Percentiles rank a stretch among this genome's conserved stretches.
phyloP scores from a whole-genome alignment of 2,888 invertebrate species.

The Alloplasta piceator region DNA sequence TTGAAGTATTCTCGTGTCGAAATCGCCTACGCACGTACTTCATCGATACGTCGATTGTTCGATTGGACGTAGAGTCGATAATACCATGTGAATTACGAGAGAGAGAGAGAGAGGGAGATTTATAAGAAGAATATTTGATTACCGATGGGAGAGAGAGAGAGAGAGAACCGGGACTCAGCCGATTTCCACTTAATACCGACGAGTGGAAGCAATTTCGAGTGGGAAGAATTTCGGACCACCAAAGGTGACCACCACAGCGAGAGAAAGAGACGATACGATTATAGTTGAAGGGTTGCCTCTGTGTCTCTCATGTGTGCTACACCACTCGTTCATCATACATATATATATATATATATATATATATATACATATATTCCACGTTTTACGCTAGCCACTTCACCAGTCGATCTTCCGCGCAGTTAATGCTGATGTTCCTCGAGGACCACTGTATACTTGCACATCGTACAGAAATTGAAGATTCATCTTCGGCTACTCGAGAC shows the following conservation, averaged over 20 bases:
- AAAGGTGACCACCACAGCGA: constrained; percentile 75
- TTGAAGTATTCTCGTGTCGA: background rate
- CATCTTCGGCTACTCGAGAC: constrained; percentile 78
- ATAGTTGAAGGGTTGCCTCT: constrained; percentile 60
- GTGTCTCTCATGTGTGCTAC: constrained; percentile 52
- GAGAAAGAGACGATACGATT: constrained; percentile 55
- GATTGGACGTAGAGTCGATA: constrained; percentile 26
- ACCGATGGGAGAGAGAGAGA: constrained; percentile 71
- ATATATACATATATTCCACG: constrained; percentile 27
- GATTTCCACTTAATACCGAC: constrained; percentile 78
- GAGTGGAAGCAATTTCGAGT: constrained; percentile 80
- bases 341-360: background rate
- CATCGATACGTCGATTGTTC: constrained; percentile 58
- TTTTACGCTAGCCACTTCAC: constrained; percentile 74
- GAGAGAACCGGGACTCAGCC: constrained; percentile 68
- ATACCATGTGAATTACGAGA: constrained; percentile 7
- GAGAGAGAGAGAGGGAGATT: constrained; percentile 21
- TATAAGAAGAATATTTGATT: constrained; percentile 70
- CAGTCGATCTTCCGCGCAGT: constrained; percentile 68
- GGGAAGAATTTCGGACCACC: constrained; percentile 82
- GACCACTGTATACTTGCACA: constrained; percentile 67
- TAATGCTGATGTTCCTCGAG: constrained; percentile 59
- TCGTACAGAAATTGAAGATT: constrained; percentile 78
- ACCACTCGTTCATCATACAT: constrained; percentile 38
- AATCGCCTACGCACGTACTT: background rate